Base-by-base conservation (phyloP, 37 sponge, comb jelly and placozoan species). In the Amphimedon queenslandica region DNA sequence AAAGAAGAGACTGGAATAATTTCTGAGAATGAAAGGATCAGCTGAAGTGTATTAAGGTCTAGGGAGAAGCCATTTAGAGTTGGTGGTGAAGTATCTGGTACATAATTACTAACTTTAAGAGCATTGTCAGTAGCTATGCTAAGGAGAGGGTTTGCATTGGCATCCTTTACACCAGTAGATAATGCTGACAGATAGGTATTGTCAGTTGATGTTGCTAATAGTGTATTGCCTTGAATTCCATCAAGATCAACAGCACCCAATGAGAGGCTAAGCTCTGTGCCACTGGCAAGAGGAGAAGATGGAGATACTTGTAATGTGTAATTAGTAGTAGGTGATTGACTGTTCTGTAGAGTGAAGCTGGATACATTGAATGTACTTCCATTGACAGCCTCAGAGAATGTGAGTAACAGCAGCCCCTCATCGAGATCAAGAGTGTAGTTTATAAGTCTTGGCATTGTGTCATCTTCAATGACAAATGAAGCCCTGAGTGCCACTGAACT, bases 331-430 rank as follows among this genome's bases (percentile, higher is more conserved):
- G 83, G 83, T 0, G 70, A 43, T 6, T 21, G 56, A 27, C 69
- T 72, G 63, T 93, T 67, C 18, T 75, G 21, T 23, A 95, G 56
- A 55, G 55, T 56, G 63, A 95, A 80, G 11, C 66, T 47, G n/a
- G 89, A 70, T 16, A 84, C 64, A 40, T 78, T 69, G 16, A 93
- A 47, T 1, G 77, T 71, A 8, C 4, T 25, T 0, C 70, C 77
- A 71, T 79, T 65, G 0, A 93, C 87, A 28, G 79, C 78, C 42
- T 93, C 90, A 24, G 75, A 69, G 64, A 93, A 88, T 25, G 77
- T 75, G 16, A 93, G 76, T 23, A 42, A 33, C 8, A 93, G 67
- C 4, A 81, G 4, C 1, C 86, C 89, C 3, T 64, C 35, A 57
- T 85, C 60, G 63, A 93, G 34, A 31, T 93, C 90, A 8, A 93